Conservation (phyloP, 2,888 invertebrate species). For the Macroteleia sp. region DNA sequence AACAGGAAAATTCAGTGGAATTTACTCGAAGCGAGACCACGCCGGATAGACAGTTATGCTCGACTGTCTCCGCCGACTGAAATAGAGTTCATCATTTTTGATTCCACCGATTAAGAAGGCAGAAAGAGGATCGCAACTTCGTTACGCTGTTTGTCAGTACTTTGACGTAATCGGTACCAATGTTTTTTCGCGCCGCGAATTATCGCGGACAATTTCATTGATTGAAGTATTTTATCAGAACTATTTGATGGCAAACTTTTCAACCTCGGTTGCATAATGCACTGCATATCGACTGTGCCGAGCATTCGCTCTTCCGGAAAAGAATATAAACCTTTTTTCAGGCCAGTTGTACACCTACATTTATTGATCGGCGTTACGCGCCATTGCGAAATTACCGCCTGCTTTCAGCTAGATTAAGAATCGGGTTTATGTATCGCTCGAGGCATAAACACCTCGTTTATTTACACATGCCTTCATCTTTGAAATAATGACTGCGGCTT, state of each 20-base stretch:
- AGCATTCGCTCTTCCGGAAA: no score
- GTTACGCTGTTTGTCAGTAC: constrained; percentile 33
- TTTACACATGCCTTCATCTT: constrained; percentile 71
- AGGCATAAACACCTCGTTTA: constrained; percentile 64
- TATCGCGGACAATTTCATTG: no score
- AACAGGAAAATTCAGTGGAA: constrained; percentile 75
- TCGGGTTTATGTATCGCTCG: constrained; percentile 70
- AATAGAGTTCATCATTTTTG: constrained; percentile 64
- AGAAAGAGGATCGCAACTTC: constrained; percentile 14
- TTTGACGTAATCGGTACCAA: no score
- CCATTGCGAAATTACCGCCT: constrained; percentile 74
- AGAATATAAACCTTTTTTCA: no score
- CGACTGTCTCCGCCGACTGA: constrained; percentile 56
- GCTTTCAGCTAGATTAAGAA: constrained; percentile 80
- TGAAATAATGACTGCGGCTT: constrained; percentile 67
- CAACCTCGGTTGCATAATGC: no score
- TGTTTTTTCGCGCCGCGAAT: no score
- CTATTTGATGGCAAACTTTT: no score
- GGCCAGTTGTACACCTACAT: no score
- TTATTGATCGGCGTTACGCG: no score
- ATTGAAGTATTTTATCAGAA: no score
- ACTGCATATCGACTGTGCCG: no score
- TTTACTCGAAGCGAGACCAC: constrained; percentile 72
- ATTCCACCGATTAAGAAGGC: constrained; percentile 50
- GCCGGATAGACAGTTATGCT: constrained; percentile 69